Conservation (phyloP, 2,888 invertebrate genomes). For the Deroplatys truncata region DNA sequence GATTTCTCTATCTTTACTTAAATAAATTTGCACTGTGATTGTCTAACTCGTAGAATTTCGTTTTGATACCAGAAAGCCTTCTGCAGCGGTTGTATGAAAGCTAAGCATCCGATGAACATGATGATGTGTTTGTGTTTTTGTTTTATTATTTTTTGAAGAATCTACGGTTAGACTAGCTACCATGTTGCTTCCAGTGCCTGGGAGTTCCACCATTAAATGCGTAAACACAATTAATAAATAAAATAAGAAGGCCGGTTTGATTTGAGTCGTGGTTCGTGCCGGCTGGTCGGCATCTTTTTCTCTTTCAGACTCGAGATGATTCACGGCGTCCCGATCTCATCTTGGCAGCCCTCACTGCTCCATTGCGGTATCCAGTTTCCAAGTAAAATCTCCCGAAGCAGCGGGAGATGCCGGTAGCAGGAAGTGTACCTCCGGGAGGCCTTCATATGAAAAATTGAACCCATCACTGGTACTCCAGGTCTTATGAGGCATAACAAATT, state of each 20-base stretch:
- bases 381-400: not conserved
- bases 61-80: not conserved
- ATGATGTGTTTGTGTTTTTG: not conserved
- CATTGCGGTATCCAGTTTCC: not conserved
- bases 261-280: not conserved
- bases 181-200: not conserved
- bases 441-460: not conserved
- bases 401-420: not conserved
- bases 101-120: not conserved
- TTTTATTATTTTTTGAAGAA: not conserved
- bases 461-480: not conserved
- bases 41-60: not conserved
- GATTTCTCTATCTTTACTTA: no score
- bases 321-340: not conserved
- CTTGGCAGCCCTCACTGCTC: not conserved
- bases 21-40: not conserved
- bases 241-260: not conserved
- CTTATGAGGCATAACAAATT: not conserved
- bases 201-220: not conserved
- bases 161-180: not conserved
- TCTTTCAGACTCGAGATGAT: not conserved
- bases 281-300: not conserved
- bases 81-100: not conserved
- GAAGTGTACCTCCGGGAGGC: not conserved
- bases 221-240: not conserved